phyloP scores from a whole-genome alignment of 2,113 vertebrate species.

The Tachysurus vachellii region DNA sequence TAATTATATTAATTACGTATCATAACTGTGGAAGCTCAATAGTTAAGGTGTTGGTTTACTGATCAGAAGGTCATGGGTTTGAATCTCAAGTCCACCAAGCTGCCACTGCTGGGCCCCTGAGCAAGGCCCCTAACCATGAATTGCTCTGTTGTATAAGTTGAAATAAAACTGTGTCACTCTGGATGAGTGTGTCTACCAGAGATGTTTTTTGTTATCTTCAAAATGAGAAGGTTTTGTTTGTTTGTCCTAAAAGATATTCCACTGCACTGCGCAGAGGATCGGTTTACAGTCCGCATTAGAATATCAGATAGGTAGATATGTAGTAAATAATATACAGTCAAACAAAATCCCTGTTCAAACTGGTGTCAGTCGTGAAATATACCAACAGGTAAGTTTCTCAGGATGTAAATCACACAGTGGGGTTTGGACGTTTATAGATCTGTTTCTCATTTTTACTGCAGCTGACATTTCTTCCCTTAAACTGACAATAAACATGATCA shows the following conservation, averaged over 20 bases:
- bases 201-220: not conserved
- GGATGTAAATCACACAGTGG: constrained; percentile 23
- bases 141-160: too few species aligned
- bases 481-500: not conserved
- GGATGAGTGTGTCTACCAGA: too few species aligned
- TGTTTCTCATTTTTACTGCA: not conserved
- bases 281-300: not conserved
- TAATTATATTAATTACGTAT: not conserved
- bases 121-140: too few species aligned
- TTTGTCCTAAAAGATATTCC: not conserved
- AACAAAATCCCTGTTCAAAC: not conserved
- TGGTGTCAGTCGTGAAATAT: not conserved
- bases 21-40: not conserved
- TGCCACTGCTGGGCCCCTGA: too few species aligned
- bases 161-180: too few species aligned
- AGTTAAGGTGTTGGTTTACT: too few species aligned
- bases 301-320: not conserved
- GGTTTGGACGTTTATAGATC: not conserved
- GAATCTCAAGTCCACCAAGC: too few species aligned
- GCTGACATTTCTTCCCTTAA: not conserved
- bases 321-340: not conserved
- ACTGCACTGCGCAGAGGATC: not conserved
- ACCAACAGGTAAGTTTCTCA: constrained; percentile 5
- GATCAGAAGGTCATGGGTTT: too few species aligned
- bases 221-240: not conserved